Conservation (phyloP, 2,113 vertebrate species). For the Pangasianodon hypophthalmus region DNA sequence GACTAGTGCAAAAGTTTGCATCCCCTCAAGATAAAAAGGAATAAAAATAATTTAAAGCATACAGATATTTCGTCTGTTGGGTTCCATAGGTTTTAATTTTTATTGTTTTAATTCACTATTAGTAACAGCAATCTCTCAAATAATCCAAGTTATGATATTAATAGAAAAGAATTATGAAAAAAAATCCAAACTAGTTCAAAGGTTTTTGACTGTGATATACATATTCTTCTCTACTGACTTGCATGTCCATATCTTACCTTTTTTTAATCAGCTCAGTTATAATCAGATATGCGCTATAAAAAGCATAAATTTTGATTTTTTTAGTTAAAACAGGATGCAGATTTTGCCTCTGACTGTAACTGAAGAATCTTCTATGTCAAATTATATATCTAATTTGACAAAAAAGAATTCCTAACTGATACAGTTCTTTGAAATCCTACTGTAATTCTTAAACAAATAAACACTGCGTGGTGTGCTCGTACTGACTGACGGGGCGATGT, state of each 20-base stretch:
- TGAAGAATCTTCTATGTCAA: too few species aligned
- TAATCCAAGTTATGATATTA: not conserved
- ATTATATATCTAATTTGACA: too few species aligned
- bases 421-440: too few species aligned
- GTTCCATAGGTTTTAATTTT: not conserved
- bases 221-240: not conserved
- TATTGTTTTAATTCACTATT: not conserved
- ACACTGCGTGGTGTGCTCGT: too few species aligned
- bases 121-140: not conserved
- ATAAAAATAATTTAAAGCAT: too few species aligned
- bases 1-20: too few species aligned
- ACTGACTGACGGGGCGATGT: not conserved
- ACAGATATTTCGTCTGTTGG: not conserved
- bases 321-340: too few species aligned
- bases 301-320: not conserved
- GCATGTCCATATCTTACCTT: not conserved
- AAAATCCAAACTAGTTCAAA: too few species aligned
- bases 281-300: too few species aligned
- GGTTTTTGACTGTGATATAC: not conserved
- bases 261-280: not conserved
- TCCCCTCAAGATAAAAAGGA: not conserved
- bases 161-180: not conserved
- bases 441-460: too few species aligned
- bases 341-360: too few species aligned
- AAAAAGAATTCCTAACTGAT: too few species aligned